Evolutionary conservation across 2,888 invertebrate genomes (phyloP), one percentile per base, ranked within the genome.

Genomic region (Agonum fuliginosum): DNA sequence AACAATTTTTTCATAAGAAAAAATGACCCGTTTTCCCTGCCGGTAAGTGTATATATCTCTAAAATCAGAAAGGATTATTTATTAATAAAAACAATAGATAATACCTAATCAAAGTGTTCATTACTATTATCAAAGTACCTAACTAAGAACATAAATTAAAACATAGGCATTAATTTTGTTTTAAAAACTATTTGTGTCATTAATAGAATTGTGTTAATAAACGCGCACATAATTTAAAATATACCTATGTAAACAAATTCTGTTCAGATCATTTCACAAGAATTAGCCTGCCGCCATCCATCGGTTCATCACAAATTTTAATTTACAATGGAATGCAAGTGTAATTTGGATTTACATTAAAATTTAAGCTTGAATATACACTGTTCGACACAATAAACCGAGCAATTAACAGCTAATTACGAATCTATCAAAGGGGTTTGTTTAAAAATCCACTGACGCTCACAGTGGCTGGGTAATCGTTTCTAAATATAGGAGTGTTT

Each of bases 391-490:
- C 71, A 71, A 71, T 71, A 48, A 19, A 48, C 14, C 27, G 27
- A 4, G 34, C 71, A 34, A 71, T 71, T 71, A 51, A 6, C 34
- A 51, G 34, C 48, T 71, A 71, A 71, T 71, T 71, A 71, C 71
- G 12, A 10, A 30, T n/a, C 71, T 43, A 71, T 71, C 71, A 71
- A 46, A 71, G 46, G 48, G 71, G 67, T 41, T 62, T 37, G 34
- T 19, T 37, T 19, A 67, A 67, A 67, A 67, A 67, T 41, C 22
- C 37, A 1, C 30, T 19, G 30, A 12, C 20, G 30, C 30, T 17
- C n/a, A n/a, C n/a, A n/a, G n/a, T n/a, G n/a, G n/a, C n/a, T n/a
- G n/a, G n/a, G n/a, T n/a, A n/a, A n/a, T n/a, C n/a, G n/a, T n/a
- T n/a, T n/a, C 58, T 62, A 62, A 30, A 30, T 17, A 62, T 17